Evolutionary conservation across 2,888 invertebrate species (phyloP).

Genomic region (Coenonympha glycerion): DNA sequence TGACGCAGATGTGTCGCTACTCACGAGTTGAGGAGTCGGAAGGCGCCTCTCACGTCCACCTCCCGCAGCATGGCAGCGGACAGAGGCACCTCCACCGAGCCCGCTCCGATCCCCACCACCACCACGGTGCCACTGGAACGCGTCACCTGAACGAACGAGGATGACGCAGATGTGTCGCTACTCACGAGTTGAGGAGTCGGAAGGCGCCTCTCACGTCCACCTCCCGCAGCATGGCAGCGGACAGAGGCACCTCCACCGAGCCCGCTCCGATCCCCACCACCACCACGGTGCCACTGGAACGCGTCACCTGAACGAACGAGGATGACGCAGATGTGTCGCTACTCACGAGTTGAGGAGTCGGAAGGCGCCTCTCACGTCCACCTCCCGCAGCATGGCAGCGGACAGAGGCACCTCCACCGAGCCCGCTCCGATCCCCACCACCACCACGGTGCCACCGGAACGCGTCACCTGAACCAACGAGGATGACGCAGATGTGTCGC

Average conservation of each 20-base stretch:
- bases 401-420: conserved; percentile 84
- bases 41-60: conserved; percentile 92
- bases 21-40: conserved; percentile 91
- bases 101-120: conserved; percentile 89
- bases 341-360: conserved; percentile 90
- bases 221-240: conserved; percentile 86
- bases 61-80: conserved; percentile 86
- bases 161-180: too few species aligned
- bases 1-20: too few species aligned
- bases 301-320: conserved; percentile 92
- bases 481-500: too few species aligned
- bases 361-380: conserved; percentile 93
- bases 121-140: conserved; percentile 88
- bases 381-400: conserved; percentile 86
- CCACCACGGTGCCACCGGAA: conserved; percentile 86
- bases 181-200: conserved; percentile 90
- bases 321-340: too few species aligned
- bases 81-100: conserved; percentile 83
- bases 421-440: conserved; percentile 89
- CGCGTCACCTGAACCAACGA: conserved; percentile 91
- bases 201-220: conserved; percentile 94
- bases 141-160: too few species aligned
- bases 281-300: conserved; percentile 87
- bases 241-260: conserved; percentile 83
- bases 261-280: conserved; percentile 90